Evolutionary conservation across 1,140 invertebrate species (phyloP).

Genomic region (Diorhabda carinulata): DNA sequence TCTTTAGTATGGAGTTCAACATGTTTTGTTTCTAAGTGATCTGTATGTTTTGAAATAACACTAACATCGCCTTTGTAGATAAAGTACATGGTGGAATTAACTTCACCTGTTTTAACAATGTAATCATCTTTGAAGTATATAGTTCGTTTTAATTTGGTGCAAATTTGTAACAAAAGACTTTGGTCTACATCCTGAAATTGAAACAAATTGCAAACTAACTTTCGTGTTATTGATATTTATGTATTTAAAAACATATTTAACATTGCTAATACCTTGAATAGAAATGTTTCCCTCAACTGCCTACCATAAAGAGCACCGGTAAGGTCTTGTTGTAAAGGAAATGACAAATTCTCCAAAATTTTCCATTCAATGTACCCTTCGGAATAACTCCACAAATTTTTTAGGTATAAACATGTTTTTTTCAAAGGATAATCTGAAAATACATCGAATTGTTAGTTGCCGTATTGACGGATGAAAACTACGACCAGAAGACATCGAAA

Average conservation of each 20-base stretch:
- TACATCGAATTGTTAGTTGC: too few species aligned
- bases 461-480: too few species aligned
- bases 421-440: slow-evolving; percentile 5
- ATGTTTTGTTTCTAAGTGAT: slow-evolving; percentile 6
- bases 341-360: not conserved
- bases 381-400: slow-evolving; percentile 12
- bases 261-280: slow-evolving; percentile 14
- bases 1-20: slow-evolving; percentile 7
- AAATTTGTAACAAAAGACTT: slow-evolving; percentile 9
- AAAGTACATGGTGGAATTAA: slow-evolving; percentile 16
- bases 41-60: slow-evolving; percentile 8
- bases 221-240: not conserved
- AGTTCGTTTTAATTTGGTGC: slow-evolving; percentile 7
- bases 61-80: slow-evolving; percentile 4
- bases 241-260: not conserved
- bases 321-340: slow-evolving; percentile 13
- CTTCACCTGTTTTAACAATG: slow-evolving; percentile 10
- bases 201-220: not conserved
- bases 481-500: too few species aligned
- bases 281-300: not conserved
- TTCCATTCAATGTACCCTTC: not conserved
- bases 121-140: slow-evolving; percentile 9
- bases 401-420: slow-evolving; percentile 2
- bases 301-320: slow-evolving; percentile 7
- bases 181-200: slow-evolving; percentile 24